phyloP scores from a whole-genome alignment of 2,888 invertebrate genomes.

The Microctonus hyperodae region DNA sequence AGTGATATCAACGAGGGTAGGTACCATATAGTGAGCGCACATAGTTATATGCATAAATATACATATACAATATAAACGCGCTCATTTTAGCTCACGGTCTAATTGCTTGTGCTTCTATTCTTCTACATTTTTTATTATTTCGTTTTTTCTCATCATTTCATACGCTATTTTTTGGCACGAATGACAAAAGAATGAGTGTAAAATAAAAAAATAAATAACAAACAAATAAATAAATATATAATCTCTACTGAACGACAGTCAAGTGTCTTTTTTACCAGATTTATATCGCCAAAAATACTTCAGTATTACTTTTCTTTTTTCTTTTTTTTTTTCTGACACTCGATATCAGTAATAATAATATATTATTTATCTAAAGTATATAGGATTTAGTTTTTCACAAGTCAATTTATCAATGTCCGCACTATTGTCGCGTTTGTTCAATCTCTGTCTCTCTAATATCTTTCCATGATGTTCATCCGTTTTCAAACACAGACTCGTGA shows the following conservation, averaged over 20 bases:
- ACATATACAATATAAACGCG: not conserved
- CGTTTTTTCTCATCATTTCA: not conserved
- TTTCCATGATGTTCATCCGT: constrained; percentile 38
- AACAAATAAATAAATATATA: not conserved
- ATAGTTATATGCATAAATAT: constrained; percentile 19
- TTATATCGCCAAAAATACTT: not conserved
- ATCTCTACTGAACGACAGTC: not conserved
- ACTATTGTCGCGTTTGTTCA: constrained; percentile 8
- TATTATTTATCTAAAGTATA: not conserved
- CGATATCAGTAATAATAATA: too few species aligned
- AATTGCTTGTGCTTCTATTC: not conserved
- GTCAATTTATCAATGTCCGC: constrained; percentile 20
- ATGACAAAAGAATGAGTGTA: not conserved
- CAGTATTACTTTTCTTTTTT: too few species aligned
- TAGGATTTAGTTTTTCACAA: not conserved
- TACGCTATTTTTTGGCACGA: not conserved
- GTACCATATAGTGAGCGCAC: not conserved
- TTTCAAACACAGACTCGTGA: constrained; percentile 12
- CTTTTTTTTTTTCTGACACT: too few species aligned
- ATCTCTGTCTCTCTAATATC: constrained; percentile 21
- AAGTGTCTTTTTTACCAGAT: not conserved
- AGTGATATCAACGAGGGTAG: constrained; percentile 36
- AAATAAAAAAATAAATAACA: not conserved
- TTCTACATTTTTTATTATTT: not conserved
- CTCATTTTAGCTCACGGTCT: not conserved